phyloP scores from a whole-genome alignment of 2,797 vertebrate genomes.

The Scolopax bukidnonensis region DNA sequence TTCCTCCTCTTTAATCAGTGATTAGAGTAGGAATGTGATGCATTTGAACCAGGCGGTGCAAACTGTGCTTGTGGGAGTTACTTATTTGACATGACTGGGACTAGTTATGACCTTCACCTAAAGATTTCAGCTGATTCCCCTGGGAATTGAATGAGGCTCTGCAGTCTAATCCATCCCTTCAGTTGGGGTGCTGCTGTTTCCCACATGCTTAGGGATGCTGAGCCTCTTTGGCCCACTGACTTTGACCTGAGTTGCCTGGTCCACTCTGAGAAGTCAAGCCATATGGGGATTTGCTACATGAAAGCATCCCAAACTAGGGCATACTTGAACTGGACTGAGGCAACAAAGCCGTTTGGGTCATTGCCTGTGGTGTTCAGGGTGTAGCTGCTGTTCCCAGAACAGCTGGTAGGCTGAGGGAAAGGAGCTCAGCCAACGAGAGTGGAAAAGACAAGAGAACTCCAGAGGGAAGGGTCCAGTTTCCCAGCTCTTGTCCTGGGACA shows the following conservation, averaged over 20 bases:
- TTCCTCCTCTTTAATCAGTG: constrained; percentile 14
- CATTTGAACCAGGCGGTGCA: constrained; percentile 24
- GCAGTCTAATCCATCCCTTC: neutral
- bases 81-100: neutral
- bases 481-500: neutral
- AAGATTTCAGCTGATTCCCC: neutral
- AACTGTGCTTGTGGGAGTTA: constrained; percentile 20
- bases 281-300: neutral
- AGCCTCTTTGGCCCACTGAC: neutral
- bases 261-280: neutral
- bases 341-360: neutral
- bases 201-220: neutral
- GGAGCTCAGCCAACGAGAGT: neutral
- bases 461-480: neutral
- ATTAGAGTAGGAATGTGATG: constrained; percentile 25
- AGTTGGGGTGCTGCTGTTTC: neutral
- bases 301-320: neutral
- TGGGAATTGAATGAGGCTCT: neutral
- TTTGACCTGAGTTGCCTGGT: neutral
- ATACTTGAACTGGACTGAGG: neutral
- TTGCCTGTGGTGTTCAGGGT: neutral
- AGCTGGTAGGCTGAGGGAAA: neutral
- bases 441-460: neutral
- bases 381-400: neutral
- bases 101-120: neutral